Percentiles rank a stretch among this genome's conserved stretches.
Conservation (phyloP, 2,113 vertebrate species). For the Gymnarchus niloticus region DNA sequence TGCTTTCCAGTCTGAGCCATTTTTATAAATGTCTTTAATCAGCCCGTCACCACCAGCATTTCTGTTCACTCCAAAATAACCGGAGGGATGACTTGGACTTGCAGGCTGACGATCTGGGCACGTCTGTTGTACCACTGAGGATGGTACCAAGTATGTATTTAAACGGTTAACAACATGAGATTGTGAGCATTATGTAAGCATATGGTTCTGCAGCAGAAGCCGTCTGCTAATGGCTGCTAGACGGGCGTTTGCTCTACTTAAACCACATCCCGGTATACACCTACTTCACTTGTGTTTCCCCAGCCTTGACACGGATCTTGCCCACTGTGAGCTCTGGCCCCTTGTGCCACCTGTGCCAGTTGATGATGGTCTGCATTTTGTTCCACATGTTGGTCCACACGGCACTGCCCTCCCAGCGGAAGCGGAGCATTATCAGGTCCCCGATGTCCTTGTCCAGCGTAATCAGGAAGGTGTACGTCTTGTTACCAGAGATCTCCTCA, state of each 20-base stretch:
- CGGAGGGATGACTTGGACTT: not conserved
- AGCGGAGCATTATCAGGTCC: conserved; percentile 60
- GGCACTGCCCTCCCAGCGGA: conserved; percentile 66
- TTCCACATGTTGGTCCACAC: conserved; percentile 70
- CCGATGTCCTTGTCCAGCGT: conserved; percentile 65
- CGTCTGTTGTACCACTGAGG: too few relatives aligned
- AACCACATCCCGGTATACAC: conserved; percentile 28
- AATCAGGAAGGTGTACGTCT: conserved; percentile 69
- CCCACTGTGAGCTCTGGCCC: conserved; percentile 58
- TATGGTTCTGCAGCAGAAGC: not conserved
- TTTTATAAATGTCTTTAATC: too few relatives aligned
- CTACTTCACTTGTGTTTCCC: conserved; percentile 75
- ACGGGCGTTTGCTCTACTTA: not conserved
- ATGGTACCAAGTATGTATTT: not conserved
- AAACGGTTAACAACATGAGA: not conserved
- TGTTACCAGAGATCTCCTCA: conserved; percentile 60
- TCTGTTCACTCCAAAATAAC: too few relatives aligned
- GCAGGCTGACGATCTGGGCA: not conserved
- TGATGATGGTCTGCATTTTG: conserved; percentile 67
- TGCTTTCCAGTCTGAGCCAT: not conserved
- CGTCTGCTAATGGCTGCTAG: not conserved
- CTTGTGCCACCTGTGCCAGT: conserved; percentile 46
- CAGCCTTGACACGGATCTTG: conserved; percentile 65
- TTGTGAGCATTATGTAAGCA: not conserved
- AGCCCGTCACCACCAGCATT: too few relatives aligned